Evolutionary conservation across 1,140 invertebrate species (phyloP), one percentile per base, ranked within the genome.

Genomic region (Drosophila pruinosa): DNA sequence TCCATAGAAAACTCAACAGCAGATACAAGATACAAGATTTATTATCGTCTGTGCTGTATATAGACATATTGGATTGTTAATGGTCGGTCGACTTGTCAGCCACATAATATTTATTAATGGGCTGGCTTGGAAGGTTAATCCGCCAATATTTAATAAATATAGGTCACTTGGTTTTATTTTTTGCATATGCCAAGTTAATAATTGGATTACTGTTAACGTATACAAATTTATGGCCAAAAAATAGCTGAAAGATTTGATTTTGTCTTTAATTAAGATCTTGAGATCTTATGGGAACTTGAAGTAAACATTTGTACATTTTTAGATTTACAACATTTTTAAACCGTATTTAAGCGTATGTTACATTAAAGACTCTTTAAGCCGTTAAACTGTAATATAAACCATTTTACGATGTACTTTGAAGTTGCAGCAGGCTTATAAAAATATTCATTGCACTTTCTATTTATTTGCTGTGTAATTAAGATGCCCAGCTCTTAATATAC

Each of bases 71-170:
- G 43, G 57, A 45, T 43, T 69, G 57, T 53, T 53, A 36, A 63
- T 45, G 56, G 14, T 10, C 5, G 19, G 3, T 48, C 41, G 31
- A 15, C 47, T 50, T 34, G n/a, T 45, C 36, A 19, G 19, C 17
- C 14, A 10, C 24, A n/a, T 54, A 70, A 70, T 64, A 17, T 14
- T 64, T 64, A 71, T 64, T 41, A 64, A 71, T 65, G 61, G 26
- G 10, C 7, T 48, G 15, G 22, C 1, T 26, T 21, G 22, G 58
- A 47, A 63, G 28, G 39, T 38, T 54, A 6, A 24, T 47, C 31
- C 5, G 24, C 15, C 14, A 14, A 61, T 31, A 45, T 54, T 47
- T 38, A 24, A 17, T 24, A 52, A 62, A 69, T 54, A 12, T 69
- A 15, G 57, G 36, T 48, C 38, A 39, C 24, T 41, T 19, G 43